phyloP scores from a whole-genome alignment of 2,888 invertebrate genomes.

The Dryocosmus kuriphilus region DNA sequence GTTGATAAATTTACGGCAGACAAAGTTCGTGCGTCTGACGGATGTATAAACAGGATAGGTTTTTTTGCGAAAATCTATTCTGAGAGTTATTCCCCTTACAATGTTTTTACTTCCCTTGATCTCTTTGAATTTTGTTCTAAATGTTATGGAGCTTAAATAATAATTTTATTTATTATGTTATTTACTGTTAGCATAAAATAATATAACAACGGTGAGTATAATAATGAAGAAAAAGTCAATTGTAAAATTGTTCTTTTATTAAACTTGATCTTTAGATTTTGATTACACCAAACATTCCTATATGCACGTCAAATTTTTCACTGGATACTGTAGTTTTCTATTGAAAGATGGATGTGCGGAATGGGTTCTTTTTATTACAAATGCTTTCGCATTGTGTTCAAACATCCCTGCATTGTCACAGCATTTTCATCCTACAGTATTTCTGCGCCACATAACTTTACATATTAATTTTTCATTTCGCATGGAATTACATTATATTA shows the following conservation, averaged over 20 bases:
- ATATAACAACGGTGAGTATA: no score
- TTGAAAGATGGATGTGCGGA: neutral
- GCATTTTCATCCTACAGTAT: neutral
- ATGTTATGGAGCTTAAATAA: neutral
- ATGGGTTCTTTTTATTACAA: neutral
- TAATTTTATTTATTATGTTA: no score
- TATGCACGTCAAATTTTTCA: no score
- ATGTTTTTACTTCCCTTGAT: neutral
- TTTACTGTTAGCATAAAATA: no score
- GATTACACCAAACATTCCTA: no score
- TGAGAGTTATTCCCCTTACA: neutral
- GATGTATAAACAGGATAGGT: neutral
- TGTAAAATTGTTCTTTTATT: no score
- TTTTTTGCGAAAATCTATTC: slow-evolving; percentile 7
- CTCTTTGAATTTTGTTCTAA: neutral
- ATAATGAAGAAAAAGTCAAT: no score
- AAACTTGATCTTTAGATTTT: no score
- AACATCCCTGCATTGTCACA: neutral
- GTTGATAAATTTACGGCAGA: slow-evolving; percentile 20
- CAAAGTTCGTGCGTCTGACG: neutral
- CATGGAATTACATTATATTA: no score
- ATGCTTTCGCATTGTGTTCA: neutral
- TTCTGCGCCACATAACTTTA: neutral
- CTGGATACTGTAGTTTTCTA: neutral
- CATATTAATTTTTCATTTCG: slow-evolving; percentile 13